Conservation (phyloP, 2,797 vertebrate genomes). For the Poecilia velifera region DNA sequence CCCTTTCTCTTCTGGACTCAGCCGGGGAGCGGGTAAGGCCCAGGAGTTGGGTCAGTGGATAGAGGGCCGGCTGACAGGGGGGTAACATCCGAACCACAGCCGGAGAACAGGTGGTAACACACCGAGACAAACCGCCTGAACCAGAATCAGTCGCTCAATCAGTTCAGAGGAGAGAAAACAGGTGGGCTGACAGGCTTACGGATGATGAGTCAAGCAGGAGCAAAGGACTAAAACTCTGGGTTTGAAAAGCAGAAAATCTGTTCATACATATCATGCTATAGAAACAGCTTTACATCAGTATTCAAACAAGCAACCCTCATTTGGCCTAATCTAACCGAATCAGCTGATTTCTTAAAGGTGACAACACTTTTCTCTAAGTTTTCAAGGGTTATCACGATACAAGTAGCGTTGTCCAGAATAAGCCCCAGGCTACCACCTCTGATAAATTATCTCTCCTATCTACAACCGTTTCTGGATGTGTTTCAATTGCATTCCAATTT, state of each 20-base stretch:
- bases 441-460: background rate
- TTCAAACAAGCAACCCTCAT: background rate
- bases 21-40: conserved; percentile 31
- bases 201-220: background rate
- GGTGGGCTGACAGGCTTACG: conserved; percentile 24
- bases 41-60: conserved; percentile 24
- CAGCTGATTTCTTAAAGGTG: background rate
- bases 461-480: background rate
- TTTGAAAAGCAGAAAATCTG: background rate
- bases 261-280: background rate
- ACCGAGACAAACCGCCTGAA: conserved; percentile 41
- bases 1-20: conserved; percentile 59
- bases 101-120: conserved; percentile 78
- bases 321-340: background rate
- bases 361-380: no score
- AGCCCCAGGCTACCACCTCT: background rate
- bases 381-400: background rate
- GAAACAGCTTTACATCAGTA: background rate
- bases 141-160: conserved; percentile 31
- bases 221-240: background rate
- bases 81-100: conserved; percentile 66
- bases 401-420: background rate
- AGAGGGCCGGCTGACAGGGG: conserved; percentile 44
- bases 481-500: background rate
- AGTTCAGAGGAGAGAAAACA: conserved; percentile 36